Evolutionary conservation across 2,113 vertebrate genomes (phyloP), one percentile per base, ranked within the genome.

Genomic region (Syngnathoides biaculeatus): DNA sequence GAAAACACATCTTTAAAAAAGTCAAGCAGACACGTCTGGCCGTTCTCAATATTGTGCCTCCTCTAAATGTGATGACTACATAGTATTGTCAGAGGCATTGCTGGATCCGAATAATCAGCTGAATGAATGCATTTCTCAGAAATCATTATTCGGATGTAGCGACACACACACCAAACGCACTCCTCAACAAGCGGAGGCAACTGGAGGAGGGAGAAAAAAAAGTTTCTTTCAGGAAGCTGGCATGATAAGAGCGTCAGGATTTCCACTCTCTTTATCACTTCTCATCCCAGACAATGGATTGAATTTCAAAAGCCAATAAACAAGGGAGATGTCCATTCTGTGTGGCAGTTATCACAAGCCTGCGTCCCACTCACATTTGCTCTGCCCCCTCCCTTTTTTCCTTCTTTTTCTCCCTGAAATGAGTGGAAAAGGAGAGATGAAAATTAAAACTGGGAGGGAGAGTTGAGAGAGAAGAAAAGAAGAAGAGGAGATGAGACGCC

Each of bases 261-360:
- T 90, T 90, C 87, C 82, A 80, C 86, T 89, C 84, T 81, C 86
- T 90, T 89, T 88, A 90, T 90, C 89, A 89, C 85, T 84, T 79
- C 74, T 82, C 79, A 72, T 85, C 89, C 81, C 87, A 89, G 84
- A 90, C 89, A 90, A 90, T 90, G 89, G 86, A 89, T 89, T 88
- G 89, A 86, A 90, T 90, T 90, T 90, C 89, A 88, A 90, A 88
- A 90, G 89, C 89, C 89, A 90, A 89, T 90, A 90, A 90, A 89
- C 89, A 90, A 90, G 86, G 89, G 89, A 90, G 87, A 89, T 90
- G 87, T 90, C 89, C 89, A 89, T 90, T 88, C 85, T 90, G 87
- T 85, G 78, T 85, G 82, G 82, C 85, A 88, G 87, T 90, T 89
- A 90, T 90, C 89, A 89, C 89, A 88, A 85, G 83, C 83, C 79